Base-by-base conservation (phyloP, 2,797 vertebrate species). In the Dryobates pubescens region DNA sequence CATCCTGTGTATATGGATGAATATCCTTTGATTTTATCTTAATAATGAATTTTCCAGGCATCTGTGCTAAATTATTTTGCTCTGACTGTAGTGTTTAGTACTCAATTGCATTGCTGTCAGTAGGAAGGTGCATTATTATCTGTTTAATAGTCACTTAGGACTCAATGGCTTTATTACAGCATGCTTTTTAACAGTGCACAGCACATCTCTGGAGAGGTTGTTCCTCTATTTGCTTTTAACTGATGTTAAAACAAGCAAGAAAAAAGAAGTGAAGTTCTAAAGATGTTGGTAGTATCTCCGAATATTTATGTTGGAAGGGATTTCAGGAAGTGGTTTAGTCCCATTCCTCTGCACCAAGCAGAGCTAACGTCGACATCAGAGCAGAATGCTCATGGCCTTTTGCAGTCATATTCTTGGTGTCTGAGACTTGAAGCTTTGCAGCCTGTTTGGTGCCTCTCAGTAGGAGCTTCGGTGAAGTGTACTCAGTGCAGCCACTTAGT, bases 231-330 rank as follows among this genome's bases (percentile, higher is more conserved):
- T 76, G 14, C 74, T 14, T 69, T 85, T 87, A 90, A 64, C 36
- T 65, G 9, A 36, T 19, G 22, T 43, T 74, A 13, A 56, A 73
- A 92, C 82, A 58, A 43, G 41, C 41, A 45, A 47, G 19, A 0
- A 16, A 51, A 73, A 90, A 87, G 58, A 47, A 0, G 15, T 73
- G 64, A 84, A 67, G 64, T 72, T 82, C 75, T 75, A 65, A 89
- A 63, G 76, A 80, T 89, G 84, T 58, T 74, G 34, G 68, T 83
- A 75, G 59, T 67, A 47, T 82, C 43, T 82, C 58, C 61, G 92
- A 79, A 57, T 94, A 76, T 92, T 94, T 94, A 70, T 76, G 45
- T 90, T 94, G 86, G 86, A 90, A 94, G 32, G 34, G 61, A 90
- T 84, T 88, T 86, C 90, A 76, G 88, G 90, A 94, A 86, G 71